Percentiles rank a stretch among this genome's conserved stretches.
phyloP scores from a whole-genome alignment of 2,113 vertebrate genomes.

The Heterocephalus glaber region DNA sequence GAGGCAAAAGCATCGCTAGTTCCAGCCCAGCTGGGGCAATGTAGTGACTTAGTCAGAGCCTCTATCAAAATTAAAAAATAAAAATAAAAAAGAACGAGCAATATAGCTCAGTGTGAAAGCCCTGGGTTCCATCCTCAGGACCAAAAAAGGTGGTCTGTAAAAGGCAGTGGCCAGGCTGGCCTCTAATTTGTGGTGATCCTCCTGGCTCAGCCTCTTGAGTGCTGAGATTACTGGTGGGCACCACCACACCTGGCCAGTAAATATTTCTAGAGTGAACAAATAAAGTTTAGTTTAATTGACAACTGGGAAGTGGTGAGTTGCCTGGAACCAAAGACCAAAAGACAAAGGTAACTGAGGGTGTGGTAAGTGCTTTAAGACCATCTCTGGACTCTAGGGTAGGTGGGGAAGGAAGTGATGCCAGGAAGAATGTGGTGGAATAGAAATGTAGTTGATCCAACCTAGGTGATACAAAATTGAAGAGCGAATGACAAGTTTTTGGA shows the following conservation, averaged over 20 bases:
- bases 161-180: background rate
- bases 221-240: background rate
- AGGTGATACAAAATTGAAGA: background rate
- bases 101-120: too few relatives aligned
- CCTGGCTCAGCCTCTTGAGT: too few relatives aligned
- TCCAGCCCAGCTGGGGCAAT: too few relatives aligned
- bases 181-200: background rate
- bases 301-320: background rate
- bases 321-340: slow-evolving; percentile 13
- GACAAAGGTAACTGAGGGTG: background rate
- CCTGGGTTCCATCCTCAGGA: too few relatives aligned
- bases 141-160: too few relatives aligned
- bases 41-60: too few relatives aligned
- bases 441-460: background rate
- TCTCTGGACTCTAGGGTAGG: background rate
- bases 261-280: background rate
- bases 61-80: too few relatives aligned
- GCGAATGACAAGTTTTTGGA: background rate
- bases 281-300: background rate
- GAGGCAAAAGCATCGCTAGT: too few relatives aligned
- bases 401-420: background rate
- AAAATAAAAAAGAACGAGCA: too few relatives aligned
- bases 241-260: background rate
- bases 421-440: background rate
- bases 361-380: background rate